Evolutionary conservation across 2,888 invertebrate species (phyloP).

Genomic region (Eulithis testata): DNA sequence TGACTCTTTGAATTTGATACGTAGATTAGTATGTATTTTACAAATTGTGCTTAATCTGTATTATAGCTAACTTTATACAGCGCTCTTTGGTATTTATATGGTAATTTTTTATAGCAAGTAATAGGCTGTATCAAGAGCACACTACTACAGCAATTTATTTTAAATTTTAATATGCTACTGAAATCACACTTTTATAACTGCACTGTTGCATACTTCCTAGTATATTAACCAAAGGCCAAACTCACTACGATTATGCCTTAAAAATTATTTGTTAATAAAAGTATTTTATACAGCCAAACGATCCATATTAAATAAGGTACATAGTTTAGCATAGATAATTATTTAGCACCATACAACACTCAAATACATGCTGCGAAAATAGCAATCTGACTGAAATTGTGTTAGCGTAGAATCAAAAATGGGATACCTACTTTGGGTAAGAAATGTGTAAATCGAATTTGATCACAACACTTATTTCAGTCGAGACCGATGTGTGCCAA

Average conservation of each 20-base stretch:
- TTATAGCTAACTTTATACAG: constrained; percentile 12
- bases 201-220: constrained; percentile 28
- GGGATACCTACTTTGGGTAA: constrained; percentile 16
- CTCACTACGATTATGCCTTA: constrained; percentile 42
- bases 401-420: constrained; percentile 46
- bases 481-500: constrained; percentile 43
- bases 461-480: constrained; percentile 56
- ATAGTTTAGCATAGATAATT: constrained; percentile 39
- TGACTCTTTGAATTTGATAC: constrained; percentile 4
- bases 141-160: constrained; percentile 33
- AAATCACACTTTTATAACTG: constrained; percentile 32
- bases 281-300: constrained; percentile 33
- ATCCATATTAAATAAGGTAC: constrained; percentile 16
- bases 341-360: constrained; percentile 47
- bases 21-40: constrained; percentile 12
- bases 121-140: constrained; percentile 23
- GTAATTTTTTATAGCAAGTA: constrained; percentile 16
- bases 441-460: constrained; percentile 18
- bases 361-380: constrained; percentile 49
- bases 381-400: constrained; percentile 57
- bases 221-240: constrained; percentile 38
- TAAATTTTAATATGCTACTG: constrained; percentile 29
- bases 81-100: constrained; percentile 13
- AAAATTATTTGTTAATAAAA: constrained; percentile 23
- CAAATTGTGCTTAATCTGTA: constrained; percentile 17